Evolutionary conservation across 2,888 invertebrate species (phyloP).

Genomic region (Actias luna): DNA sequence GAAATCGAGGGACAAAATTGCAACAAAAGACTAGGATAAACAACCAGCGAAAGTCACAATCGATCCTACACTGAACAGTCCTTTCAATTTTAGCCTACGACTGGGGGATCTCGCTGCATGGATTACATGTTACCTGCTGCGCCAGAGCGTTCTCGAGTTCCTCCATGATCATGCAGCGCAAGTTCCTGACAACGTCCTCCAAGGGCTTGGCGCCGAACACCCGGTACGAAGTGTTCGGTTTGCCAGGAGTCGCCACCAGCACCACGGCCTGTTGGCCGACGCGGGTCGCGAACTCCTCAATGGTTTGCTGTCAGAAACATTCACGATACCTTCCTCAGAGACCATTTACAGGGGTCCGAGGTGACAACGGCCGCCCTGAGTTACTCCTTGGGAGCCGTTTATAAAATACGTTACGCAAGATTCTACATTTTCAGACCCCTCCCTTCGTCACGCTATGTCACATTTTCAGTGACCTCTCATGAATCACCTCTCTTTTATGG

Average conservation of each 20-base stretch:
- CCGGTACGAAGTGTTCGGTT: constrained; percentile 97
- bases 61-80: background rate
- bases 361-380: no score
- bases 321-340: background rate
- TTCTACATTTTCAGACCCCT: no score
- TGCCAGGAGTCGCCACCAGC: constrained; percentile 97
- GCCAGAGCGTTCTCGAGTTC: constrained; percentile 96
- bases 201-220: constrained; percentile 98
- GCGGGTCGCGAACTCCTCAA: constrained; percentile 97
- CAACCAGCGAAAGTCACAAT: no score
- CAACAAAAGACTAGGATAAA: no score
- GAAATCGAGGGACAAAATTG: no score
- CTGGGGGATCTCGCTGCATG: background rate
- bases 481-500: no score
- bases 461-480: no score
- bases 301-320: constrained; percentile 86
- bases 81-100: background rate
- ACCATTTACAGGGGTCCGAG: no score
- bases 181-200: constrained; percentile 96
- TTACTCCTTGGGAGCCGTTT: no score
- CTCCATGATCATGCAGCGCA: constrained; percentile 95
- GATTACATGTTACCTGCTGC: constrained; percentile 83
- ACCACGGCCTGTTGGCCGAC: constrained; percentile 99
- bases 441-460: no score
- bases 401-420: no score